phyloP scores from a whole-genome alignment of 92 coral and sea anemone genomes.

The Montipora capitata region DNA sequence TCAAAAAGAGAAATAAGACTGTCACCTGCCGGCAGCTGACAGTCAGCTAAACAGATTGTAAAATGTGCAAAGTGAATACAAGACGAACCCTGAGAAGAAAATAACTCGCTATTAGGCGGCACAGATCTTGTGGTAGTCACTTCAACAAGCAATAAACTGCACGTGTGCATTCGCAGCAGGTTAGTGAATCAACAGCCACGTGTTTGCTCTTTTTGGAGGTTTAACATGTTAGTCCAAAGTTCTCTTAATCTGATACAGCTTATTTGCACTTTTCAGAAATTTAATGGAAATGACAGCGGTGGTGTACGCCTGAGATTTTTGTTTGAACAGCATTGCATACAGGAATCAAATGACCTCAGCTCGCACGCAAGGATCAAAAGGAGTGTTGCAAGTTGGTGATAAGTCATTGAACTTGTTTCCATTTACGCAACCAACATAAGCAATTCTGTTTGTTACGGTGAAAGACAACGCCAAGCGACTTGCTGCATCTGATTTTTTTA shows the following conservation, averaged over 20 bases:
- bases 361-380: too few species aligned
- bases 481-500: slow-evolving; percentile 2
- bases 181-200: background rate
- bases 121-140: too few species aligned
- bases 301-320: background rate
- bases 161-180: slow-evolving; percentile 11
- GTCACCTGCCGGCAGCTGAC: too few species aligned
- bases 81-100: too few species aligned
- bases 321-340: background rate
- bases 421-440: background rate
- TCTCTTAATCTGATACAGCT: background rate
- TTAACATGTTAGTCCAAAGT: slow-evolving; percentile 14
- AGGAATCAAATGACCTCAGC: too few species aligned
- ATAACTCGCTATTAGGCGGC: too few species aligned
- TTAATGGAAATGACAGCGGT: background rate
- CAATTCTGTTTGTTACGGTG: slow-evolving; percentile 1
- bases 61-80: background rate
- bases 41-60: background rate
- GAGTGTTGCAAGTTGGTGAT: background rate
- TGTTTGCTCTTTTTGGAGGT: background rate
- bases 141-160: background rate
- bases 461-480: slow-evolving; percentile 32
- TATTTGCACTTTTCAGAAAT: background rate
- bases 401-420: background rate
- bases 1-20: too few species aligned